Conservation (phyloP, 2,113 vertebrate species). For the Mustela nigripes region DNA sequence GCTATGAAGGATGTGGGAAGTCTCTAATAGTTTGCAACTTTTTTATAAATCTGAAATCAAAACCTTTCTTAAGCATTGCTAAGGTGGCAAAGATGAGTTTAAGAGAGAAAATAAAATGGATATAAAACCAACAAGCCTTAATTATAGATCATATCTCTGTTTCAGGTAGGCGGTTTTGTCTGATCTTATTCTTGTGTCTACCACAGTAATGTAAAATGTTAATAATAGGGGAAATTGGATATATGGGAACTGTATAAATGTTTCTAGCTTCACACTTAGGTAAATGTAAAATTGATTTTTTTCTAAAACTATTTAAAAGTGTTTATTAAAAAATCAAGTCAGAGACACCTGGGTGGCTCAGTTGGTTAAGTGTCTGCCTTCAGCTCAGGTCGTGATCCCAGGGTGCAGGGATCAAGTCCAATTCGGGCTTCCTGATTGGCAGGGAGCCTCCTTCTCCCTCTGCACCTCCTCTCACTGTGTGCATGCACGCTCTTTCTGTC, state of each 20-base stretch:
- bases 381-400: too few species aligned
- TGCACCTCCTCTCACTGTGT: too few species aligned
- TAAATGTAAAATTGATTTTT: background rate
- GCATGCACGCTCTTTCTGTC: too few species aligned
- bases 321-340: background rate
- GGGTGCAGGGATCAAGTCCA: too few species aligned
- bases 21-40: background rate
- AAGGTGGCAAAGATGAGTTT: background rate
- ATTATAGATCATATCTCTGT: background rate
- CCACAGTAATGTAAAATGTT: background rate
- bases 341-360: too few species aligned
- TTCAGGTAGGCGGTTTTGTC: background rate
- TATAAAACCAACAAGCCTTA: background rate
- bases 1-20: background rate
- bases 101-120: background rate
- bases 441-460: too few species aligned
- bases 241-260: background rate
- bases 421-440: fast-evolving
- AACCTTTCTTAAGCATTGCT: background rate
- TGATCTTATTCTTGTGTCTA: background rate
- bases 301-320: background rate
- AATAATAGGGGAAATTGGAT: background rate
- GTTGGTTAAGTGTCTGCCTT: too few species aligned
- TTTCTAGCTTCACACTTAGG: background rate
- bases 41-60: background rate